Evolutionary conservation across 2,113 vertebrate species (phyloP).

Genomic region (Leucoraja erinaceus): DNA sequence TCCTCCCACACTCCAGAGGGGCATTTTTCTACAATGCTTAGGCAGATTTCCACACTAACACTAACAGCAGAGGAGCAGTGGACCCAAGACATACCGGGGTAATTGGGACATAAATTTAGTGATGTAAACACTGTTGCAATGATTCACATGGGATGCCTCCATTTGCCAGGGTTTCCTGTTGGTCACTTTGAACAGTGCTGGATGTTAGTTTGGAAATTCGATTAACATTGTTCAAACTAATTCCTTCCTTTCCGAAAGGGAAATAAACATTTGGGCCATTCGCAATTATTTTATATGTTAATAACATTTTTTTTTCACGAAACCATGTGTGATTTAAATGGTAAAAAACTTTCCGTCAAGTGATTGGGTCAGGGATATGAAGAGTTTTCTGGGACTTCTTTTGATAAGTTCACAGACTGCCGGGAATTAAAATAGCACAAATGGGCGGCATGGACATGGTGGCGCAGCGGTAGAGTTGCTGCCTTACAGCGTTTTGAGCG

Average conservation of each 20-base stretch:
- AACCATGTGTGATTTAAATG: background rate
- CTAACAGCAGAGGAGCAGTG: background rate
- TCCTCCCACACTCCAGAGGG: too few species aligned
- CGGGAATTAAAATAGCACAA: background rate
- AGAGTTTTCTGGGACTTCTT: too few species aligned
- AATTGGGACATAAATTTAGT: background rate
- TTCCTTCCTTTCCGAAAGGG: background rate
- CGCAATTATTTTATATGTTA: background rate
- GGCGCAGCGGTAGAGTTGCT: too few species aligned
- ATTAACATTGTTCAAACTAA: slow-evolving; percentile 15
- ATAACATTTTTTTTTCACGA: background rate
- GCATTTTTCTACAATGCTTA: background rate
- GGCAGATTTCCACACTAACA: background rate
- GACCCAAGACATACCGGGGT: background rate
- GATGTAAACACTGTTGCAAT: background rate
- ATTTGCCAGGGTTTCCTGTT: slow-evolving; percentile 21
- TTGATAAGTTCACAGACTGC: background rate
- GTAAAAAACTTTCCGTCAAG: background rate
- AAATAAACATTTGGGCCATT: background rate
- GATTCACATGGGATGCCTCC: slow-evolving; percentile 4
- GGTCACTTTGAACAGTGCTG: slow-evolving; percentile 15
- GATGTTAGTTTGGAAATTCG: slow-evolving; percentile 20
- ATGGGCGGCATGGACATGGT: too few species aligned
- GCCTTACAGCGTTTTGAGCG: too few species aligned
- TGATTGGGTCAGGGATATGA: too few species aligned